These are phyloP conservation scores for Drosophila kuntzei DNA, from an alignment of 2,888 invertebrate genomes.

Conservation along the genomic window DNA sequence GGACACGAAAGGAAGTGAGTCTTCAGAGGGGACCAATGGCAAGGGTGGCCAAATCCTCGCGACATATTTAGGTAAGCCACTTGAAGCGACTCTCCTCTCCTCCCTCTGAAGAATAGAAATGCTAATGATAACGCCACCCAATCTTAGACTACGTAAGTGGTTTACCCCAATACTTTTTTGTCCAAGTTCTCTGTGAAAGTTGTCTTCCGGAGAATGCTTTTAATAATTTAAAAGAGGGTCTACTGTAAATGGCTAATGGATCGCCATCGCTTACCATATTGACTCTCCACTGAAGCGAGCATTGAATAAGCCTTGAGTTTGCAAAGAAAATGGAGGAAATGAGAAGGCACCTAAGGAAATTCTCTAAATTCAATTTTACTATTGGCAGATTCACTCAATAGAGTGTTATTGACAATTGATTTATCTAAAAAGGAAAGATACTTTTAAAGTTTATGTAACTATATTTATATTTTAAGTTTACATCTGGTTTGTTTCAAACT, in stretches of 20 bases:
- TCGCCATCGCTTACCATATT: constrained; percentile 42
- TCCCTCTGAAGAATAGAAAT: constrained; percentile 40
- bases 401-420: background rate
- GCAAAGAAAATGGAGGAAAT: constrained; percentile 7
- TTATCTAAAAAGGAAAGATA: background rate
- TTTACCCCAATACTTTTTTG: constrained; percentile 33
- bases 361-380: background rate
- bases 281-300: constrained; percentile 40
- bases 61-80: constrained; percentile 69
- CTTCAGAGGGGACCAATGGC: background rate
- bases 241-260: constrained; percentile 46
- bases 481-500: background rate
- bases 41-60: constrained; percentile 43
- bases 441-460: background rate
- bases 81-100: constrained; percentile 30
- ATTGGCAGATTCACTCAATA: background rate
- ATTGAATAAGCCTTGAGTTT: constrained; percentile 23
- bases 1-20: background rate
- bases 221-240: constrained; percentile 53
- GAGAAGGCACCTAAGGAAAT: background rate
- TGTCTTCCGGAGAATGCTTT: constrained; percentile 38
- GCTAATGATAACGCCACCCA: constrained; percentile 60
- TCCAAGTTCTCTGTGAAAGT: constrained; percentile 17
- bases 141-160: constrained; percentile 18
- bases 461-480: background rate